A percentile compares a stretch with the other conserved stretches of the same genome.
These are phyloP conservation scores for Caenorhabditis imperialis DNA, from an alignment of 2,888 invertebrate species.

Conservation along the genomic window DNA sequence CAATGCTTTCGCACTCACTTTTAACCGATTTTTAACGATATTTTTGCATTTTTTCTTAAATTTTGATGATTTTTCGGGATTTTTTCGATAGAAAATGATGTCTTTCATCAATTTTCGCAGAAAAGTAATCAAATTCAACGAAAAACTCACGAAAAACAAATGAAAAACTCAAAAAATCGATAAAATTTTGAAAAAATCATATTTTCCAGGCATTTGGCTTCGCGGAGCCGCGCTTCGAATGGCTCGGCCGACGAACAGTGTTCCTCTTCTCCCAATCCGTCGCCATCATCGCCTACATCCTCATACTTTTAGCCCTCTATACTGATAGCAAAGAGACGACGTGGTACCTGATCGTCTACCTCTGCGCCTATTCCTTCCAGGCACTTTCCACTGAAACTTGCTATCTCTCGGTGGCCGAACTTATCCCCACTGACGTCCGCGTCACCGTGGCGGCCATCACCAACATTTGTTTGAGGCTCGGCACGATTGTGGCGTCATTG, in stretches of 20 bases:
- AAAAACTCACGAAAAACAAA: too few species aligned
- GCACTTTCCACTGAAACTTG: conserved; percentile 38
- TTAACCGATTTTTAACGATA: too few species aligned
- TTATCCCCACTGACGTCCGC: conserved; percentile 49
- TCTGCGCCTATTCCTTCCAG: conserved; percentile 42
- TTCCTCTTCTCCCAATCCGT: conserved; percentile 33
- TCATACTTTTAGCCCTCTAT: conserved; percentile 27
- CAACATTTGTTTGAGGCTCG: conserved; percentile 36
- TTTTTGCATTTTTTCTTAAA: too few species aligned
- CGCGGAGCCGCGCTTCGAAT: conserved; percentile 37
- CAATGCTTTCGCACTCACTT: too few species aligned
- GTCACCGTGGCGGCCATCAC: conserved; percentile 40
- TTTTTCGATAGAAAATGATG: too few species aligned
- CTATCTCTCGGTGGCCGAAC: conserved; percentile 40
- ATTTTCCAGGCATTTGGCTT: conserved; percentile 34
- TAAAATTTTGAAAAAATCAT: too few species aligned
- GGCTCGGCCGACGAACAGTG: conserved; percentile 36
- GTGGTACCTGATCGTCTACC: conserved; percentile 41
- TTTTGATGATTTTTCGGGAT: too few species aligned
- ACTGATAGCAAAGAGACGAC: conserved; percentile 34
- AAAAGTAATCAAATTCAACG: too few species aligned
- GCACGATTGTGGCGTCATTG: conserved; percentile 37
- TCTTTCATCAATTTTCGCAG: too few species aligned
- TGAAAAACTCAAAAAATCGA: too few species aligned
- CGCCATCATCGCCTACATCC: conserved; percentile 32